Conservation (phyloP, 2,113 vertebrate genomes). For the Urocynchramus pylzowi region DNA sequence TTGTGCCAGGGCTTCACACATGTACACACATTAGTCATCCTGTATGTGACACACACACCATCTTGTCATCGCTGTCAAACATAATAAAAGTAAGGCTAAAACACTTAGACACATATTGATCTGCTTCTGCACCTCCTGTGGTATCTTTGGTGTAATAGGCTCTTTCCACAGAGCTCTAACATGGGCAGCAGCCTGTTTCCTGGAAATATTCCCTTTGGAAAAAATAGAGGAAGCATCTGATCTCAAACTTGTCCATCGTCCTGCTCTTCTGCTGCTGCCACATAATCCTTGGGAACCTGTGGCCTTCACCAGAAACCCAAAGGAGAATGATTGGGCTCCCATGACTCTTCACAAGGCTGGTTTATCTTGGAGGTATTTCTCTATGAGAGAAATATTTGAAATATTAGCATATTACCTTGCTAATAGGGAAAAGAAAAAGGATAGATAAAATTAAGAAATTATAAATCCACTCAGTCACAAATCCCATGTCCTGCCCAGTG, state of each 20-base stretch:
- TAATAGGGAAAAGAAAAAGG: background rate
- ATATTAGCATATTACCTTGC: background rate
- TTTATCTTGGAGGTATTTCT: background rate
- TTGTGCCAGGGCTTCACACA: background rate
- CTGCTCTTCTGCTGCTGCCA: background rate
- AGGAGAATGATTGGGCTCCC: background rate
- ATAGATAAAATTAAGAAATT: background rate
- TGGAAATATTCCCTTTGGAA: slow-evolving; percentile 64
- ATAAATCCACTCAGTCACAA: background rate
- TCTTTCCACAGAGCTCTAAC: background rate
- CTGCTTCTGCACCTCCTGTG: slow-evolving; percentile 32
- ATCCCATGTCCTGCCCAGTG: background rate
- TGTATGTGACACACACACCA: background rate
- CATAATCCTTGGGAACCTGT: background rate
- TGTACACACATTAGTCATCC: slow-evolving; percentile 49
- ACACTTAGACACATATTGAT: slow-evolving; percentile 62
- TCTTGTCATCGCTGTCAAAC: slow-evolving; percentile 58
- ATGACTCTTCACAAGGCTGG: background rate
- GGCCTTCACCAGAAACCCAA: background rate
- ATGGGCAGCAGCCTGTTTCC: slow-evolving; percentile 14
- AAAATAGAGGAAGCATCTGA: slow-evolving; percentile 48
- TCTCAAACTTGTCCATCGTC: slow-evolving; percentile 38
- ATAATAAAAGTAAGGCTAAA: slow-evolving; percentile 58
- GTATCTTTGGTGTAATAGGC: background rate
- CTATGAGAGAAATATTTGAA: background rate